A percentile compares a stretch with the other conserved stretches of the same genome.
phyloP scores from a whole-genome alignment of 2,888 invertebrate genomes.

The Xestia rhomboidea region DNA sequence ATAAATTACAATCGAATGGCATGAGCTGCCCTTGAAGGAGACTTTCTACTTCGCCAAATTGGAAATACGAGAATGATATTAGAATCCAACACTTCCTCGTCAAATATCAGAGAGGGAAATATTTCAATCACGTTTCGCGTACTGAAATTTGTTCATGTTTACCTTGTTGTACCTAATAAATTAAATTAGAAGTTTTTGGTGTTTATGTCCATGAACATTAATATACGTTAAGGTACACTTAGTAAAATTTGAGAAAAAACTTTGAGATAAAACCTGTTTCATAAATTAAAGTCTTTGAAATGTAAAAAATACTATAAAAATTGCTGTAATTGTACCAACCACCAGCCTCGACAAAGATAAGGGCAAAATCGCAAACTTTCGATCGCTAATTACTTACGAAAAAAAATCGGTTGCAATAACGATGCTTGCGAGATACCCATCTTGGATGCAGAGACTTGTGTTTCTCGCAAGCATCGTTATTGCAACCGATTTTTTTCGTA shows the following conservation, averaged over 20 bases:
- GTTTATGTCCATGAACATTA: background rate
- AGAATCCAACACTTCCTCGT: conserved; percentile 37
- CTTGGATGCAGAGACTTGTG: too few species aligned
- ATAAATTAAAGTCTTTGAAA: too few species aligned
- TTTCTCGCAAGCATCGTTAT: too few species aligned
- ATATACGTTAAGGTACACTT: background rate
- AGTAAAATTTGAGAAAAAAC: background rate
- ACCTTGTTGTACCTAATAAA: background rate
- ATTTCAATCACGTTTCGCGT: conserved; percentile 13
- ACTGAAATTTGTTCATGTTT: conserved; percentile 9
- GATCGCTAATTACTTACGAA: too few species aligned
- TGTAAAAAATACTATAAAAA: too few species aligned
- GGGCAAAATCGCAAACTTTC: too few species aligned
- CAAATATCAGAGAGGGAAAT: conserved; percentile 22
- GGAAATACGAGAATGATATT: conserved; percentile 49
- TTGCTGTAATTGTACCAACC: too few species aligned
- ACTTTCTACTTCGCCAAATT: conserved; percentile 47
- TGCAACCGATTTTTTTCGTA: too few species aligned
- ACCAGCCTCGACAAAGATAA: too few species aligned
- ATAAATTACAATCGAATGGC: conserved; percentile 3
- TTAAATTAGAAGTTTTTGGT: background rate
- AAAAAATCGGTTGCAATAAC: too few species aligned
- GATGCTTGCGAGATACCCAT: too few species aligned
- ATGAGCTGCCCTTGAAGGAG: conserved; percentile 8
- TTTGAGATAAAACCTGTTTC: background rate